Evolutionary conservation across 2,113 vertebrate genomes (phyloP).

Genomic region (Pomatostomus ruficeps): DNA sequence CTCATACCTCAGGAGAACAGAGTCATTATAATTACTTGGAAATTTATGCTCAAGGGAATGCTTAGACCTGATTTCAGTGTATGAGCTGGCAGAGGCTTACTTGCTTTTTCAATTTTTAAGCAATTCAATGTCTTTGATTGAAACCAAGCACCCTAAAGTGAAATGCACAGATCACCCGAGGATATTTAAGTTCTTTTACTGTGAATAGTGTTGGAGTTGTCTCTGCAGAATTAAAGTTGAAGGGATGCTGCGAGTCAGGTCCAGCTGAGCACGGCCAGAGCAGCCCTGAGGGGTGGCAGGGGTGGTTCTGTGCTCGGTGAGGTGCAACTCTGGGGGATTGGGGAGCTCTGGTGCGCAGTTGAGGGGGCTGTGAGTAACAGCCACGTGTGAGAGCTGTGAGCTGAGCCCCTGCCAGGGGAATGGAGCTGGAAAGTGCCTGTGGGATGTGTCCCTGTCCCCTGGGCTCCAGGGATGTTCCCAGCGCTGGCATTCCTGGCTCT

Average conservation of each 20-base stretch:
- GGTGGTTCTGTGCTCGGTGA: neutral
- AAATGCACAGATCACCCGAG: neutral
- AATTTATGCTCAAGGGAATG: neutral
- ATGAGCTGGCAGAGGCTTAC: neutral
- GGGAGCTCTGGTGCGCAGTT: neutral
- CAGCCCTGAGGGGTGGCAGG: neutral
- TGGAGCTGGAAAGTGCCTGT: slow-evolving; percentile 37
- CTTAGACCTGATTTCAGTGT: neutral
- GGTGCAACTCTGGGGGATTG: neutral
- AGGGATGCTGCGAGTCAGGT: neutral
- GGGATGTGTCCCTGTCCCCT: neutral
- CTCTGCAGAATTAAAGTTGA: neutral
- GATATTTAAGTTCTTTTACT: neutral
- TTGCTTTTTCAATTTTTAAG: neutral
- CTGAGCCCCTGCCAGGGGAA: slow-evolving; percentile 34
- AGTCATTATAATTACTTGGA: neutral
- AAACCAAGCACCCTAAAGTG: neutral
- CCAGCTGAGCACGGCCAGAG: neutral
- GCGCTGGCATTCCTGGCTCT: neutral
- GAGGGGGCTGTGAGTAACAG: slow-evolving; percentile 20
- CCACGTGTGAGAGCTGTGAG: neutral
- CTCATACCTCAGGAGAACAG: neutral
- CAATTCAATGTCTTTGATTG: neutral
- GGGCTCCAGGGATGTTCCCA: neutral
- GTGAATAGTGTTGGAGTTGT: no score